phyloP scores from a whole-genome alignment of 2,113 vertebrate species.

The Nerophis ophidion region DNA sequence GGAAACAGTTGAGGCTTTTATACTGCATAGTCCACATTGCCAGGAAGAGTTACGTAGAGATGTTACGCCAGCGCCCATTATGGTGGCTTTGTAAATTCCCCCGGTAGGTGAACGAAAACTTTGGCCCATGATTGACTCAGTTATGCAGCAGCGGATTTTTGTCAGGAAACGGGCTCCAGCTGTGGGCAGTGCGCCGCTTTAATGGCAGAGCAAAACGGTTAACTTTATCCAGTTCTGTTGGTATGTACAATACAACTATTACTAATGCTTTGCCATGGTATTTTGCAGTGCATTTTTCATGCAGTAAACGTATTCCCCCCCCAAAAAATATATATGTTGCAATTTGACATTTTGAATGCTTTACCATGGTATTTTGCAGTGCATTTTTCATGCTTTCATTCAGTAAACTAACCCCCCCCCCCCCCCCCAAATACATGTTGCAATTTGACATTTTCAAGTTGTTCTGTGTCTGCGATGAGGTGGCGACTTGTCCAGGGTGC shows the following conservation, averaged over 20 bases:
- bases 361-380: too few species aligned
- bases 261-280: too few species aligned
- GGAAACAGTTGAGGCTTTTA: conserved; percentile 8
- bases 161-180: neutral
- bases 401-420: too few species aligned
- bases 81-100: conserved; percentile 45
- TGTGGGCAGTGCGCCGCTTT: conserved; percentile 11
- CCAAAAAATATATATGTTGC: too few species aligned
- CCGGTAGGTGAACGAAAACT: neutral
- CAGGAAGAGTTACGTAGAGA: neutral
- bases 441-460: too few species aligned
- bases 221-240: conserved; percentile 5
- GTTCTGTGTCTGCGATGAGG: too few species aligned
- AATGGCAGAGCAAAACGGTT: neutral
- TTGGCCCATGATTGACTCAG: neutral
- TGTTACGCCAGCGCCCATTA: neutral
- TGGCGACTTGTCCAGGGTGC: too few species aligned
- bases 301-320: neutral
- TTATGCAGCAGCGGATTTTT: conserved; percentile 14
- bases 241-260: neutral
- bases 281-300: too few species aligned
- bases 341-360: too few species aligned
- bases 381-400: too few species aligned
- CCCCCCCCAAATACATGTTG: too few species aligned
- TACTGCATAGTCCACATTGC: conserved; percentile 27